phyloP scores from a whole-genome alignment of 2,888 invertebrate genomes.

The Aspidiotus rigidus region DNA sequence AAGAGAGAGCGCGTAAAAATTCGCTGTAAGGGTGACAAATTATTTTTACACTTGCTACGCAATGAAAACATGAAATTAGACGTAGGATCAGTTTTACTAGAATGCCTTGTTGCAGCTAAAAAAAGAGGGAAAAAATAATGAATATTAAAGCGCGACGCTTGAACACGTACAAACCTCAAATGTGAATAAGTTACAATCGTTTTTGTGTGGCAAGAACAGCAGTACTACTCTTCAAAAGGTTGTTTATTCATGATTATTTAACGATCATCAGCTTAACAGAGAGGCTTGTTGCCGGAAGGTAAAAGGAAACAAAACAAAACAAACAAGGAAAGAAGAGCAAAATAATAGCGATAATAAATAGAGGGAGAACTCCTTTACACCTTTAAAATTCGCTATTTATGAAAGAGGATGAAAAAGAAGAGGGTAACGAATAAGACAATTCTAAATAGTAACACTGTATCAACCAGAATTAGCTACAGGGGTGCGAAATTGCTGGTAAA shows the following conservation, averaged over 20 bases:
- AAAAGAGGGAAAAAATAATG: no score
- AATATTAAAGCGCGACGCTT: no score
- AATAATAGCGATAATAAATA: neutral
- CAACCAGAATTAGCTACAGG: conserved; percentile 25
- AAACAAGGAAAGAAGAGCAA: neutral
- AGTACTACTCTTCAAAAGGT: neutral
- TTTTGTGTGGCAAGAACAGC: neutral
- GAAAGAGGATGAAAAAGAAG: no score
- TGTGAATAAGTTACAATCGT: neutral
- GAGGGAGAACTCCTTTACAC: conserved; percentile 6
- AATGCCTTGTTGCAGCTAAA: no score
- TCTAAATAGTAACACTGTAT: conserved; percentile 30
- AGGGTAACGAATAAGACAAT: neutral
- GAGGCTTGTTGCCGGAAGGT: neutral
- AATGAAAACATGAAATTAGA: no score
- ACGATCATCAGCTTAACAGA: conserved; percentile 17
- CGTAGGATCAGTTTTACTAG: no score
- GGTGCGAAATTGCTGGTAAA: neutral
- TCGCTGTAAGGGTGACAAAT: no score
- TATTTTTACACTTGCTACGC: no score
- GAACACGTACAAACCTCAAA: neutral
- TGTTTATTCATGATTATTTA: conserved; percentile 33
- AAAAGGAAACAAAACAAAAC: neutral
- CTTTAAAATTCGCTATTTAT: conserved; percentile 8
- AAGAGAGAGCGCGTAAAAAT: no score